Evolutionary conservation across 1,140 invertebrate species (phyloP), one percentile per base, ranked within the genome.

Genomic region (Halictus rubicundus): DNA sequence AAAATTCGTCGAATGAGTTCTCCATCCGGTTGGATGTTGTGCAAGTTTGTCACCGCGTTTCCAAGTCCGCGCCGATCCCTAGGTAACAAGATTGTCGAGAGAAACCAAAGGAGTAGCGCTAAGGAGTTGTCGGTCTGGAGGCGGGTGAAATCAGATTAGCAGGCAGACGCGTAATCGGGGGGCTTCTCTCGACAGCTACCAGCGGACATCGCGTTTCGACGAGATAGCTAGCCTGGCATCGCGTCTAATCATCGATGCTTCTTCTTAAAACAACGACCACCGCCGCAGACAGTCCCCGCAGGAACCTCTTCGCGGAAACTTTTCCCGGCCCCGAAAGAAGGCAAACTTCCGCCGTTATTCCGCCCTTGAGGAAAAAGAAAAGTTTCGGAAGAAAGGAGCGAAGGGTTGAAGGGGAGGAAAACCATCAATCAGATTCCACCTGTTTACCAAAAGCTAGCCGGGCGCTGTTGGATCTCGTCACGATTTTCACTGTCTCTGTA

Each of bases 21-120:
- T 19, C 60, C 46, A 16, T n/a, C 49, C 57, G 37, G 42, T 54
- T 46, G 54, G 39, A 69, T 52, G 71, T 57, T 68, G 70, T 74
- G 69, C 66, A 73, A 79, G 70, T 21, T 3, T 68, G 68, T 79
- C 71, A 66, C 83, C 72, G 84, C 79, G 77, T 79, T 80, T 21
- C 63, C 25, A 88, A 89, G 83, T 87, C 84, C 81, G 68, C 83
- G 84, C 81, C 87, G 80, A 88, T 86, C 83, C 83, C 81, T 80
- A 88, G 78, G 70, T 91, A 90, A 92, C 88, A 83, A 89, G 91
- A 91, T 92, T 92, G 90, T 88, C 86, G 79, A 90, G 89, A 89
- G 91, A 92, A 92, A 92, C 90, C 91, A 92, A 92, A 91, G 86
- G 90, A 92, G 89, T 92, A 90, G 78, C 83, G 83, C 88, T 87